Conservation (phyloP, 2,113 vertebrate species). For the Formicarius rufipectus region DNA sequence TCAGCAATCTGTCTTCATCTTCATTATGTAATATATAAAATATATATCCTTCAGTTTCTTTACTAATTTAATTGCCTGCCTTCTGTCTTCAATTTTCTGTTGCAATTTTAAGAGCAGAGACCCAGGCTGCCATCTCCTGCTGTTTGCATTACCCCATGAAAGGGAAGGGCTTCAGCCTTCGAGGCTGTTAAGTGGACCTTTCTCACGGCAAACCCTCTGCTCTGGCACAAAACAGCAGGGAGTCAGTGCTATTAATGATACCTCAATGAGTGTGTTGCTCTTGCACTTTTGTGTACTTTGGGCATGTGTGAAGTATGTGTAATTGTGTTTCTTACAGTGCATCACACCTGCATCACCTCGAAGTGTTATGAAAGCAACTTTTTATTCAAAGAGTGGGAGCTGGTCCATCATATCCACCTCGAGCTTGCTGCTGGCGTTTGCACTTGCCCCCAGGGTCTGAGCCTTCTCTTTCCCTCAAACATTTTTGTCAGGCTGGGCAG, state of each 20-base stretch:
- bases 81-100: background rate
- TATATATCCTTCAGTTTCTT: background rate
- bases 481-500: background rate
- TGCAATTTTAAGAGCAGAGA: background rate
- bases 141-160: background rate
- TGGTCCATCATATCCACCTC: background rate
- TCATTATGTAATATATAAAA: background rate
- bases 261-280: background rate
- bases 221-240: background rate
- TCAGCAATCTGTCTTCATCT: background rate
- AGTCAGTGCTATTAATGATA: background rate
- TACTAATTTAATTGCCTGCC: background rate
- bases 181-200: background rate
- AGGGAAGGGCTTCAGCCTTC: background rate
- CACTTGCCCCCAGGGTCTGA: background rate
- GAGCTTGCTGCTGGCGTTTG: background rate
- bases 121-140: accelerated
- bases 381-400: background rate
- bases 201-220: accelerated
- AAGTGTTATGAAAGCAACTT: background rate
- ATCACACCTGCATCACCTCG: background rate
- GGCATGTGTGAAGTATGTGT: accelerated
- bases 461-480: background rate
- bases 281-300: background rate
- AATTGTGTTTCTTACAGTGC: background rate